These are phyloP conservation scores for Columba guinea DNA, from an alignment of 2,797 vertebrate species.

Conservation along the genomic window DNA sequence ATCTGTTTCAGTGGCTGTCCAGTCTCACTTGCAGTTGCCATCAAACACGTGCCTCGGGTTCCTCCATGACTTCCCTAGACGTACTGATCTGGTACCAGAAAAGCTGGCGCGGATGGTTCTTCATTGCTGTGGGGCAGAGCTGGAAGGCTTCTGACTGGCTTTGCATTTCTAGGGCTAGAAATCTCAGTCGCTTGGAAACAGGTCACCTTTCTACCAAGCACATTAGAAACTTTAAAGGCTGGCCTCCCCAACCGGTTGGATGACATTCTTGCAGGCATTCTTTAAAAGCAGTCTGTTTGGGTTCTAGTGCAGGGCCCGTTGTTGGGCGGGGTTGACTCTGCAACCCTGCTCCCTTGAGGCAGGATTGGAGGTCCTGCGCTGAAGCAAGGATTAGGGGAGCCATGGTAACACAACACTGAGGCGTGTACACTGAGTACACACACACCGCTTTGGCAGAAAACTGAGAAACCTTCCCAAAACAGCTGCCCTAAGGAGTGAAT, in stretches of 20 bases:
- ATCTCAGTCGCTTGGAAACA: not conserved
- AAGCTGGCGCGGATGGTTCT: not conserved
- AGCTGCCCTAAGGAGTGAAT: conserved; percentile 4
- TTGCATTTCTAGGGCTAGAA: not conserved
- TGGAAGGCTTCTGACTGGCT: not conserved
- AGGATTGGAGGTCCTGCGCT: not conserved
- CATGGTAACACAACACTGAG: conserved; percentile 51
- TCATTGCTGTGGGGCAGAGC: not conserved
- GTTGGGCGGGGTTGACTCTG: conserved; percentile 25
- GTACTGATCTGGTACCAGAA: not conserved
- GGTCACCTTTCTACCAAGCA: not conserved
- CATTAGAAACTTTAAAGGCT: not conserved
- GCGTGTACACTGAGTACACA: not conserved
- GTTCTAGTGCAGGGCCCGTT: not conserved
- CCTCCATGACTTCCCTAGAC: not conserved
- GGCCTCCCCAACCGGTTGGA: not conserved
- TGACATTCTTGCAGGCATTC: conserved; percentile 44
- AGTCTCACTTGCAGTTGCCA: not conserved
- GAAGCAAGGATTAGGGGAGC: conserved; percentile 15
- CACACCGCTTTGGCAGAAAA: conserved; percentile 24
- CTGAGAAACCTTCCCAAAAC: conserved; percentile 5
- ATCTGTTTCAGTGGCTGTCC: not conserved
- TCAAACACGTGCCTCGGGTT: not conserved
- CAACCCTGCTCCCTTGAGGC: not conserved
- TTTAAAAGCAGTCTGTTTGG: not conserved